These are phyloP conservation scores for Sipha maydis DNA, from an alignment of 2,888 invertebrate species.

Conservation along the genomic window DNA sequence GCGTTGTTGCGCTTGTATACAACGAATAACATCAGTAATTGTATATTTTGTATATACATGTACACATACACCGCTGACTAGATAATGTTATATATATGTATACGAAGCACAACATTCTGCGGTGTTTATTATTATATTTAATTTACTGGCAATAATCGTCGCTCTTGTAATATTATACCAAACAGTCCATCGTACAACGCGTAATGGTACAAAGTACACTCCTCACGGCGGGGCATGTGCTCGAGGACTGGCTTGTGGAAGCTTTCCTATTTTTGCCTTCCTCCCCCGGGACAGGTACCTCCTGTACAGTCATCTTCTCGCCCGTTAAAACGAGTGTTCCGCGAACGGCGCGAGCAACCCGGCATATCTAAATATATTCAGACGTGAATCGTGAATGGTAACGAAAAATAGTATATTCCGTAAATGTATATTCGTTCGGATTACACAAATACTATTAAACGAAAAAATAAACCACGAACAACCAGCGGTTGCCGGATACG, in stretches of 20 bases:
- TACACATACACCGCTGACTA: not conserved
- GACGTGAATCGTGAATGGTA: too few relatives aligned
- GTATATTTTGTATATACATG: not conserved
- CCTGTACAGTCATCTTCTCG: not conserved
- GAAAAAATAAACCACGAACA: too few relatives aligned
- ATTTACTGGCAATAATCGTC: slow-evolving; percentile 45
- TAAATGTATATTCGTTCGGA: too few relatives aligned
- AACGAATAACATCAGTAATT: slow-evolving; percentile 28
- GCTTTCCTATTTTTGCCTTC: not conserved
- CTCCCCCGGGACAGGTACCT: not conserved
- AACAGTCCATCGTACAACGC: not conserved
- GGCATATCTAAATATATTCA: too few relatives aligned
- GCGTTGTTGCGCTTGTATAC: not conserved
- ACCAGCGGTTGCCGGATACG: too few relatives aligned
- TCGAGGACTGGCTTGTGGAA: not conserved
- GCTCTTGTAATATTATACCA: not conserved
- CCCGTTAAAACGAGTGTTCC: too few relatives aligned
- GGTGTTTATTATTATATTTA: slow-evolving; percentile 36
- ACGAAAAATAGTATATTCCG: too few relatives aligned
- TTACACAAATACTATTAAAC: too few relatives aligned
- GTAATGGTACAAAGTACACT: not conserved
- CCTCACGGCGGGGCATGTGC: not conserved
- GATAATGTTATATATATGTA: not conserved
- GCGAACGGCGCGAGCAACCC: too few relatives aligned
- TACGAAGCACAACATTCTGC: slow-evolving; percentile 2